Conservation (phyloP, 1,140 invertebrate species). For the Oncopodura yosiiana region DNA sequence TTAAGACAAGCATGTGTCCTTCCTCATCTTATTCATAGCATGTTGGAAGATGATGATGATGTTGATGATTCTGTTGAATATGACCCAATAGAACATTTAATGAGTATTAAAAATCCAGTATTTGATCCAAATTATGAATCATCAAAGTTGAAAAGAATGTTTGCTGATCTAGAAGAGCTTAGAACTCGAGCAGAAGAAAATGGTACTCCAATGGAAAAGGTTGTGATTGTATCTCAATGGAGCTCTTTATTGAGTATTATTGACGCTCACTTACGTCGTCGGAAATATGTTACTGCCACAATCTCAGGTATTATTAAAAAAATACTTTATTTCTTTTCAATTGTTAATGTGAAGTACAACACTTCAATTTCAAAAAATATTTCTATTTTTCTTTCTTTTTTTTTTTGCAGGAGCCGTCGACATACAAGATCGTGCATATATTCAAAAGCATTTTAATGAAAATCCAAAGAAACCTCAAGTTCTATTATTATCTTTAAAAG, state of each 20-base stretch:
- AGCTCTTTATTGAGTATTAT: constrained; percentile 62
- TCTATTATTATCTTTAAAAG: constrained; percentile 71
- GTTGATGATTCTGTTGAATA: constrained; percentile 30
- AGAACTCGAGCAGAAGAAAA: constrained; percentile 16
- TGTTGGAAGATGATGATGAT: constrained; percentile 40
- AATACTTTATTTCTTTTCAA: too few species aligned
- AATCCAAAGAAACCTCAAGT: constrained; percentile 42
- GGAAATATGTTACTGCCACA: constrained; percentile 47
- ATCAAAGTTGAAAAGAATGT: constrained; percentile 45
- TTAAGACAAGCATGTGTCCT: constrained; percentile 82
- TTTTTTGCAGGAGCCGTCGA: constrained; percentile 31
- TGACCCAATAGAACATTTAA: constrained; percentile 40
- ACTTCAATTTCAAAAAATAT: not conserved
- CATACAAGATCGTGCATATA: constrained; percentile 10
- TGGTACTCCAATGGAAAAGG: constrained; percentile 48
- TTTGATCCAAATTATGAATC: constrained; percentile 51
- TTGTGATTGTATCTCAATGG: constrained; percentile 83
- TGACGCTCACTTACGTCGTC: constrained; percentile 47
- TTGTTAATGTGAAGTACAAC: not conserved
- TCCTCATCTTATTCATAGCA: constrained; percentile 60
- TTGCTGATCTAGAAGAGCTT: constrained; percentile 50
- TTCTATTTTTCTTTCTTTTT: constrained; percentile 1
- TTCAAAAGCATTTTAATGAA: constrained; percentile 23
- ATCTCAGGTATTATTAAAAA: constrained; percentile 49
- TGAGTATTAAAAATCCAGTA: constrained; percentile 58